phyloP scores from a whole-genome alignment of 2,888 invertebrate genomes.

The Agrotis segetum region DNA sequence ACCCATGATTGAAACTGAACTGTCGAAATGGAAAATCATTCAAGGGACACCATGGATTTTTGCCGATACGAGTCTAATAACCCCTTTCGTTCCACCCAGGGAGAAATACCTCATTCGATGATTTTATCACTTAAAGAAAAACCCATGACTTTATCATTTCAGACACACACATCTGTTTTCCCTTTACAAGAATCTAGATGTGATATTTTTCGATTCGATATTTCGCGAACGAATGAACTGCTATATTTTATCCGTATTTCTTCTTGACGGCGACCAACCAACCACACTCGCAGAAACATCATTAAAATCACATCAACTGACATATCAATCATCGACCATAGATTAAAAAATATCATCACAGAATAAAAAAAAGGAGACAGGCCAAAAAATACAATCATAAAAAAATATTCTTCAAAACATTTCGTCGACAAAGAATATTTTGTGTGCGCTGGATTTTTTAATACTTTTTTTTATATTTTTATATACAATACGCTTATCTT shows the following conservation, averaged over 20 bases:
- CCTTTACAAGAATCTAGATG: not conserved
- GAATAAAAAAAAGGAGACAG: constrained; percentile 2
- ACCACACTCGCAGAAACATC: constrained; percentile 11
- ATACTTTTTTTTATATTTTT: constrained; percentile 37
- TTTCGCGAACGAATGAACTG: not conserved
- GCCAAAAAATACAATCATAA: constrained; percentile 32
- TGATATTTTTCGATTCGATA: too few species aligned
- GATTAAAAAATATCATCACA: constrained; percentile 52
- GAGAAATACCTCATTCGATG: too few species aligned
- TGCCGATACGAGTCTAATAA: too few species aligned
- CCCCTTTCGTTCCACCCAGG: too few species aligned
- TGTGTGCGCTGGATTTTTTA: constrained; percentile 28
- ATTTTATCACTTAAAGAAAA: too few species aligned
- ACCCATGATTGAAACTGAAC: too few species aligned
- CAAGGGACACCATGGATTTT: too few species aligned
- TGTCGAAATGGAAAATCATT: too few species aligned
- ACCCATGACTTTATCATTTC: too few species aligned
- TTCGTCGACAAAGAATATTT: constrained; percentile 38
- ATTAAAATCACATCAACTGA: constrained; percentile 52
- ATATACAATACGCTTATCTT: constrained; percentile 57
- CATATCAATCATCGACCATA: constrained; percentile 52
- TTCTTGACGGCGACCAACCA: constrained; percentile 6
- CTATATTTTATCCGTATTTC: not conserved
- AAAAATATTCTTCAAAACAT: constrained; percentile 29
- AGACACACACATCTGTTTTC: not conserved